A percentile compares a stretch with the other conserved stretches of the same genome.
These are phyloP conservation scores for Agrotis puta DNA, from an alignment of 2,888 invertebrate genomes.

Conservation along the genomic window DNA sequence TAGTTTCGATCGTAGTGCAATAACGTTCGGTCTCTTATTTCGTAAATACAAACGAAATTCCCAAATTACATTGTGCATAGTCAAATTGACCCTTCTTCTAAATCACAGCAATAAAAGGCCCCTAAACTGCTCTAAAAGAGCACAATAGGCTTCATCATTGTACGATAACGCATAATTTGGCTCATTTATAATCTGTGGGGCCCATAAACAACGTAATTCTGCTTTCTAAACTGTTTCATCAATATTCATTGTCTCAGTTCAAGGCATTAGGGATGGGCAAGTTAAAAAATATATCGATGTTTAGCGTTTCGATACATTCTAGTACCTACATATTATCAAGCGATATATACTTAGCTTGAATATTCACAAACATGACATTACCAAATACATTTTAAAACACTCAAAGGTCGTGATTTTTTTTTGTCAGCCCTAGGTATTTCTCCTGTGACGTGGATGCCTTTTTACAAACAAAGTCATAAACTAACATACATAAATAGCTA, in stretches of 20 bases:
- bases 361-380: too few species aligned
- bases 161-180: slow-evolving; percentile 49
- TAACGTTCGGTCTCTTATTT: background rate
- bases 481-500: too few species aligned
- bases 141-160: slow-evolving; percentile 33
- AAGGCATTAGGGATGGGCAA: slow-evolving; percentile 44
- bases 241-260: slow-evolving; percentile 57
- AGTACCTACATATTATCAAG: too few species aligned
- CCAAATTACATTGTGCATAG: background rate
- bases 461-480: too few species aligned
- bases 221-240: slow-evolving; percentile 60
- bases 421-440: too few species aligned
- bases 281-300: too few species aligned
- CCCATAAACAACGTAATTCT: slow-evolving; percentile 46
- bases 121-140: slow-evolving; percentile 31
- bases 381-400: too few species aligned
- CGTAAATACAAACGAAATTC: background rate
- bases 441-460: too few species aligned
- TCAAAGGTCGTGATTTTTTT: too few species aligned
- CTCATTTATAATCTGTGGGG: slow-evolving; percentile 46
- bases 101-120: slow-evolving; percentile 38
- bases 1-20: too few species aligned
- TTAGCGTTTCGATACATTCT: too few species aligned
- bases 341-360: too few species aligned
- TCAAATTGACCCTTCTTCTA: slow-evolving; percentile 23